A percentile compares a stretch with the other conserved stretches of the same genome.
These are phyloP conservation scores for Stegastes partitus DNA, from an alignment of 2,113 vertebrate species.

Conservation along the genomic window DNA sequence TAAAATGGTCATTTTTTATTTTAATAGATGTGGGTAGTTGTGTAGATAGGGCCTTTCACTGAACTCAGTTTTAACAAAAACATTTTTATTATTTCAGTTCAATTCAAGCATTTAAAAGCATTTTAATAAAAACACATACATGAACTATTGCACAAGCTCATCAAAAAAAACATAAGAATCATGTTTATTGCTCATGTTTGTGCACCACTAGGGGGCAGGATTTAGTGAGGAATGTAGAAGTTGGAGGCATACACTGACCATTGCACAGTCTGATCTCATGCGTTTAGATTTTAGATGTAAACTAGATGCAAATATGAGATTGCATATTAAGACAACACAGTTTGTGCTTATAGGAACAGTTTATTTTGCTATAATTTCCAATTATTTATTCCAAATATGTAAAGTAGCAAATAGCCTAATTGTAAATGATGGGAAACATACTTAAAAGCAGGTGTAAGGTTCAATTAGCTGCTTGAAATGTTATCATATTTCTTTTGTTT, in stretches of 20 bases:
- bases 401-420: not conserved
- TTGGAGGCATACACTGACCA: not conserved
- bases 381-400: not conserved
- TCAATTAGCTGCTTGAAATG: not conserved
- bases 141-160: not conserved
- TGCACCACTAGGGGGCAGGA: constrained; percentile 64
- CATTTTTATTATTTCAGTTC: no score
- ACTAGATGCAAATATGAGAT: not conserved
- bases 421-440: not conserved
- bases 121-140: not conserved
- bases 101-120: not conserved
- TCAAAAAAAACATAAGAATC: constrained; percentile 1
- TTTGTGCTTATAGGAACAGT: not conserved
- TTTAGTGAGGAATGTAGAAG: constrained; percentile 37
- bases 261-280: not conserved
- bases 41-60: not conserved
- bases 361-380: no score
- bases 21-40: not conserved
- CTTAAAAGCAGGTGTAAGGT: not conserved
- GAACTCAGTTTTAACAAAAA: no score
- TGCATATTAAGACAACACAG: not conserved
- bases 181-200: not conserved
- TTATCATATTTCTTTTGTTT: not conserved
- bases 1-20: not conserved
- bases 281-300: not conserved